Evolutionary conservation across 2,797 vertebrate genomes (phyloP).

Genomic region (Calcarius lapponicus): DNA sequence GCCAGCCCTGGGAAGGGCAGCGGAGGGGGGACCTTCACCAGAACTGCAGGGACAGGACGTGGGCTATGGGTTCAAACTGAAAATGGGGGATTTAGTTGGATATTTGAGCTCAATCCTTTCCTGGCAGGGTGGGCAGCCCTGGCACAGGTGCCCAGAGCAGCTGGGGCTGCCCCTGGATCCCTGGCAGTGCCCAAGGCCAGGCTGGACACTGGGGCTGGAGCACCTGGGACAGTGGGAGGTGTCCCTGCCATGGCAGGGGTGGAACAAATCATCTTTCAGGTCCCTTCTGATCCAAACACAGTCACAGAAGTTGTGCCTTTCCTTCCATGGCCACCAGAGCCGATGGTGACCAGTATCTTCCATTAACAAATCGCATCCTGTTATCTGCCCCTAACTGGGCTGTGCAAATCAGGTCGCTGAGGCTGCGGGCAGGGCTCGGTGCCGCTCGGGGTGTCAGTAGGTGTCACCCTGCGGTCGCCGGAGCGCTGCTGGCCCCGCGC

Average conservation of each 20-base stretch:
- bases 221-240: neutral
- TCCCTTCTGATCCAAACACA: neutral
- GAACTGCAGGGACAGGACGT: neutral
- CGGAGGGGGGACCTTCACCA: neutral
- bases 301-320: neutral
- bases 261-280: neutral
- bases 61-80: fast-evolving
- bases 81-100: neutral
- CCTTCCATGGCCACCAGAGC: neutral
- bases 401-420: neutral
- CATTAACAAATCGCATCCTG: neutral
- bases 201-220: no score
- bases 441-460: neutral
- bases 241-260: neutral
- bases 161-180: neutral
- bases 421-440: neutral
- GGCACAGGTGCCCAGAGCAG: neutral
- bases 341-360: no score
- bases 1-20: neutral
- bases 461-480: neutral
- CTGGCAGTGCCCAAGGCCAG: no score
- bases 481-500: neutral
- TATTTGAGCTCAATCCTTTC: neutral
- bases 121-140: neutral
- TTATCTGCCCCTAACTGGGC: no score